These are phyloP conservation scores for Diplazon laetatorius DNA, from an alignment of 2,888 invertebrate genomes.

Conservation along the genomic window DNA sequence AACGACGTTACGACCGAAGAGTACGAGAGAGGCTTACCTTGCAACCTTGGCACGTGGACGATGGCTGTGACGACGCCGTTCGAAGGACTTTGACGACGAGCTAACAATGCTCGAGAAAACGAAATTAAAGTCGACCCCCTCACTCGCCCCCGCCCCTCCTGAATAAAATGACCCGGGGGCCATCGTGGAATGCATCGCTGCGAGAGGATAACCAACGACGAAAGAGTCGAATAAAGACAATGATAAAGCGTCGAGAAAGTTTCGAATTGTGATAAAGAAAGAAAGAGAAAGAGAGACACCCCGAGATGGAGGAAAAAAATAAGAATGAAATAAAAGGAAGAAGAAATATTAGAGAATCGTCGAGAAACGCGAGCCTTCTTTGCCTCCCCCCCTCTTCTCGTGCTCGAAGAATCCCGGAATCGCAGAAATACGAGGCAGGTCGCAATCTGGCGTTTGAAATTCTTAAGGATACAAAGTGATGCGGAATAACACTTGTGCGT, in stretches of 20 bases:
- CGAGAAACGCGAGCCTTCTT: slow-evolving; percentile 13
- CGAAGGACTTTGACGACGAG: slow-evolving; percentile 45
- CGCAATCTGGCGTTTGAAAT: slow-evolving; percentile 31
- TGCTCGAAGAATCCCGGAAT: slow-evolving; percentile 12
- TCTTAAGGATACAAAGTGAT: slow-evolving; percentile 20
- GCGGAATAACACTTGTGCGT: slow-evolving; percentile 9
- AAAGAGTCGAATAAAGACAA: slow-evolving; percentile 8
- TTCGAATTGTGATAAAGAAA: neutral
- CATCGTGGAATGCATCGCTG: slow-evolving; percentile 16
- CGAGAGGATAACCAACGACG: slow-evolving; percentile 2
- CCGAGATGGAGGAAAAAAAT: too few relatives aligned
- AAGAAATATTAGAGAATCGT: slow-evolving; percentile 20
- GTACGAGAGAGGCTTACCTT: slow-evolving; percentile 50
- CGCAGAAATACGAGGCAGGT: slow-evolving; percentile 37
- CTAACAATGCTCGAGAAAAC: slow-evolving; percentile 64
- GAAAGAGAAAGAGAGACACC: neutral
- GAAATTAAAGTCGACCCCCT: slow-evolving; percentile 66
- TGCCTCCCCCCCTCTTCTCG: slow-evolving; percentile 12
- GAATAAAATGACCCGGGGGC: slow-evolving; percentile 30
- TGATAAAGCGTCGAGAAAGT: neutral
- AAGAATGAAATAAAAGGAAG: neutral
- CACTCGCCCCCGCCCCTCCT: too few relatives aligned
- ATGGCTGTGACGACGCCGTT: slow-evolving; percentile 26
- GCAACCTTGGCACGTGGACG: slow-evolving; percentile 73
- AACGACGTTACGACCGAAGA: slow-evolving; percentile 50